Percentiles rank a stretch among this genome's conserved stretches.
phyloP scores from a whole-genome alignment of 2,797 vertebrate species.

The Chrysocyon brachyurus region DNA sequence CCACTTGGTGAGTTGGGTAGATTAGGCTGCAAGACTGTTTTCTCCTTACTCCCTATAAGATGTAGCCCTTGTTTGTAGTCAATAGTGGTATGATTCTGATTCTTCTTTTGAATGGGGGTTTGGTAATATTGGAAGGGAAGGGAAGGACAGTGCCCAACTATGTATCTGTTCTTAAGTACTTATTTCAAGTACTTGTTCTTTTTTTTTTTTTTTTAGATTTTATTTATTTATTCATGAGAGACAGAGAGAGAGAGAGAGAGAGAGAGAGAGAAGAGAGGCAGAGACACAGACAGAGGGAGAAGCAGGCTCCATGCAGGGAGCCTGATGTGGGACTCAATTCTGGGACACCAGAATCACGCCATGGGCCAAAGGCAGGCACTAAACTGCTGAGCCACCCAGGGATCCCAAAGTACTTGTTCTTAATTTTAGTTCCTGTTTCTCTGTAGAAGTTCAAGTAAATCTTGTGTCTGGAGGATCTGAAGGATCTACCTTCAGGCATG shows the following conservation, averaged over 20 bases:
- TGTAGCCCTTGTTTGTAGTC: background rate
- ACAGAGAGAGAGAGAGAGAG: too few species aligned
- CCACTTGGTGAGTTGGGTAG: background rate
- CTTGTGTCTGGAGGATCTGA: background rate
- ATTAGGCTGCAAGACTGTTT: background rate
- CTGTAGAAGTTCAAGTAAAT: background rate
- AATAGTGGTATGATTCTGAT: background rate
- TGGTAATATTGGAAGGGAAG: background rate
- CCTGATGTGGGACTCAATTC: too few species aligned
- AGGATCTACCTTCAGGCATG: background rate
- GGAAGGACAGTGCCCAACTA: background rate
- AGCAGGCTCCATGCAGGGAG: too few species aligned
- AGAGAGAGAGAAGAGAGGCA: too few species aligned
- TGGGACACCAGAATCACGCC: too few species aligned
- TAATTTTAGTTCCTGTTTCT: background rate
- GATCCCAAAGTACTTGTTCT: background rate
- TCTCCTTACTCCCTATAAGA: background rate
- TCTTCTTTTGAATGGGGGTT: background rate
- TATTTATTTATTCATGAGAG: too few species aligned
- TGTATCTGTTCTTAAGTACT: slow-evolving; percentile 13
- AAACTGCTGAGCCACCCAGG: too few species aligned
- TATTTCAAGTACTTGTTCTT: background rate
- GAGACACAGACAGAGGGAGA: too few species aligned
- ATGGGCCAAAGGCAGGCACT: too few species aligned
- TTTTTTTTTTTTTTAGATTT: background rate